These are phyloP conservation scores for Euphydryas editha DNA, from an alignment of 2,888 invertebrate genomes.

Conservation along the genomic window DNA sequence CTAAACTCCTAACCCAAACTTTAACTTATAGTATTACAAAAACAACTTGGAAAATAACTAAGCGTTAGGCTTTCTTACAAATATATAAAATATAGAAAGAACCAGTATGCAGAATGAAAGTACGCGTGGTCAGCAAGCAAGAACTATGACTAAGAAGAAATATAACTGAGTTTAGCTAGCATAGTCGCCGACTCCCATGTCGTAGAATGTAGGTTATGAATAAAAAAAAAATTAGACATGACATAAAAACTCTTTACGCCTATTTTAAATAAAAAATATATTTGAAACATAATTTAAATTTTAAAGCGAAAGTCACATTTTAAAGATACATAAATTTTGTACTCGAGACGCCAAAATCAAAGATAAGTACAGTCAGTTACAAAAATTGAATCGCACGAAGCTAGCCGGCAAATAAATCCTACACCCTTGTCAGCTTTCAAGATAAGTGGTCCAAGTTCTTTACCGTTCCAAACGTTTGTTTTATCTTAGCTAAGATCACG, in stretches of 20 bases:
- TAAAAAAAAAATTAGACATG: too few relatives aligned
- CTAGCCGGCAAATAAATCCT: conserved; percentile 52
- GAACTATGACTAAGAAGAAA: too few relatives aligned
- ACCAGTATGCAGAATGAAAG: too few relatives aligned
- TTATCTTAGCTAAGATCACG: conserved; percentile 61
- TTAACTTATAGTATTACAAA: too few relatives aligned
- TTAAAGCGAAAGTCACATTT: conserved; percentile 4
- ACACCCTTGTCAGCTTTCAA: conserved; percentile 59
- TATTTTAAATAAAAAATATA: not conserved
- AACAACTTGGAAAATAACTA: too few relatives aligned
- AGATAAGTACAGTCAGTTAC: conserved; percentile 28
- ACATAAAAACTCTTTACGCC: not conserved
- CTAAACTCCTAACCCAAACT: too few relatives aligned
- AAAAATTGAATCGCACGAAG: conserved; percentile 34
- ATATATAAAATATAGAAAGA: too few relatives aligned
- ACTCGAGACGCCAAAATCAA: conserved; percentile 20
- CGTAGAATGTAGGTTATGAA: too few relatives aligned
- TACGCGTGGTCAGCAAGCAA: too few relatives aligned
- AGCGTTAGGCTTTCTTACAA: too few relatives aligned
- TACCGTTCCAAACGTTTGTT: conserved; percentile 52
- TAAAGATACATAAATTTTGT: conserved; percentile 17
- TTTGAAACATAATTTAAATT: conserved; percentile 11
- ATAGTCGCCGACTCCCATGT: too few relatives aligned
- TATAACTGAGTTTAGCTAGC: too few relatives aligned
- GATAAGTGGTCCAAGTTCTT: conserved; percentile 64